Conservation (phyloP, 1,140 invertebrate species). For the Sycobia sp. region DNA sequence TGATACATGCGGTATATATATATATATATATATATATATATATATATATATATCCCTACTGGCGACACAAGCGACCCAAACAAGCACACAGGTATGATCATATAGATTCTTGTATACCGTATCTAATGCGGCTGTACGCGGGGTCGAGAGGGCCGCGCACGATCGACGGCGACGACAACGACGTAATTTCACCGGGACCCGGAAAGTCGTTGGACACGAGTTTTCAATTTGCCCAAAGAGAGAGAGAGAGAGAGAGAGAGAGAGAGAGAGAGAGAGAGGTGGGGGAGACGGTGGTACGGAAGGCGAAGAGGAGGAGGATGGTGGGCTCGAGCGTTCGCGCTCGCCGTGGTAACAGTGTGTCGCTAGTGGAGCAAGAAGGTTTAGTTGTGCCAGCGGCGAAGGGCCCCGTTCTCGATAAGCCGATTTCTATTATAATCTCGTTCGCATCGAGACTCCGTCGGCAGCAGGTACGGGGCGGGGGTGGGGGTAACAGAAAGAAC, state of each 20-base stretch:
- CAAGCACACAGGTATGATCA: no score
- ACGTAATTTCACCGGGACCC: constrained; percentile 7
- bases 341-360: constrained; percentile 1
- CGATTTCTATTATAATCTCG: constrained; percentile 22
- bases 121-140: no score
- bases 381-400: neutral
- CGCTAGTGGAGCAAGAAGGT: neutral
- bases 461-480: neutral
- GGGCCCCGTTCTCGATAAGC: neutral
- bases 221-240: constrained; percentile 31
- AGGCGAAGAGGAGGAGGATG: no score
- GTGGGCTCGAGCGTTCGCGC: no score
- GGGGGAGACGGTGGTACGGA: no score
- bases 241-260: no score
- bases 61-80: no score
- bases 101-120: no score
- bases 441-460: no score
- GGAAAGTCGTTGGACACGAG: constrained; percentile 19
- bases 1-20: no score
- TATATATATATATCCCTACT: no score
- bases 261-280: neutral
- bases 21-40: no score
- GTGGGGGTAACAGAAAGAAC: neutral
- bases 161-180: constrained; percentile 12
- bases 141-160: neutral